phyloP scores from a whole-genome alignment of 2,797 vertebrate genomes.

The Parambassis ranga region DNA sequence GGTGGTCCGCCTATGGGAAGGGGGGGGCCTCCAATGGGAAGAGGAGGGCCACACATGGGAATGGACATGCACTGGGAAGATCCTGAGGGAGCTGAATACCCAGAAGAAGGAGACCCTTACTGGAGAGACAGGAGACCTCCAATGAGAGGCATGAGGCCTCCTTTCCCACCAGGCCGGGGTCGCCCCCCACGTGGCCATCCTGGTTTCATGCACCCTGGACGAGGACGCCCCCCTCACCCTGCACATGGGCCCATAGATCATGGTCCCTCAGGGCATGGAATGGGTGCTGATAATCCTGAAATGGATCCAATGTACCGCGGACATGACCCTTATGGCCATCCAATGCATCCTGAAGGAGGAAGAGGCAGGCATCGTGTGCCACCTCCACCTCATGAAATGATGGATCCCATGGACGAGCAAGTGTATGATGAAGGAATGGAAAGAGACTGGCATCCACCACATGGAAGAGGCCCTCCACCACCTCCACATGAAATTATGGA shows the following conservation, averaged over 20 bases:
- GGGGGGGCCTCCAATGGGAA: conserved; percentile 41
- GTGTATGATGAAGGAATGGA: conserved; percentile 70
- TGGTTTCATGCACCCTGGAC: conserved; percentile 80
- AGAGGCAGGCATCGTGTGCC: conserved; percentile 74
- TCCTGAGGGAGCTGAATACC: conserved; percentile 80
- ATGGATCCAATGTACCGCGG: conserved; percentile 66
- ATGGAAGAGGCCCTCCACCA: conserved; percentile 74
- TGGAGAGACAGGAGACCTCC: conserved; percentile 86
- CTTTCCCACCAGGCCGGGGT: conserved; percentile 75
- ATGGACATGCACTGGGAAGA: conserved; percentile 87
- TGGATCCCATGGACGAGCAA: conserved; percentile 55
- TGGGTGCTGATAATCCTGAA: conserved; percentile 63
- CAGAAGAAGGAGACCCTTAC: conserved; percentile 83
- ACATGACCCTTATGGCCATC: conserved; percentile 58
- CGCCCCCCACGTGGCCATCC: conserved; percentile 76
- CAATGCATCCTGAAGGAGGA: conserved; percentile 75
- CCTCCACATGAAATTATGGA: conserved; percentile 80
- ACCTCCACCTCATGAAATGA: conserved; percentile 78
- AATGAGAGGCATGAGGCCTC: conserved; percentile 76
- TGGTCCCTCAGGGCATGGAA: conserved; percentile 55
- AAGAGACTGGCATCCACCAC: conserved; percentile 73
- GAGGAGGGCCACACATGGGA: conserved; percentile 66
- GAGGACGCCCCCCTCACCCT: conserved; percentile 80
- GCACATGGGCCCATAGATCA: conserved; percentile 73
- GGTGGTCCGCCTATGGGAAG: conserved; percentile 41